phyloP scores from a whole-genome alignment of 2,113 vertebrate species.

The Picathartes gymnocephalus region DNA sequence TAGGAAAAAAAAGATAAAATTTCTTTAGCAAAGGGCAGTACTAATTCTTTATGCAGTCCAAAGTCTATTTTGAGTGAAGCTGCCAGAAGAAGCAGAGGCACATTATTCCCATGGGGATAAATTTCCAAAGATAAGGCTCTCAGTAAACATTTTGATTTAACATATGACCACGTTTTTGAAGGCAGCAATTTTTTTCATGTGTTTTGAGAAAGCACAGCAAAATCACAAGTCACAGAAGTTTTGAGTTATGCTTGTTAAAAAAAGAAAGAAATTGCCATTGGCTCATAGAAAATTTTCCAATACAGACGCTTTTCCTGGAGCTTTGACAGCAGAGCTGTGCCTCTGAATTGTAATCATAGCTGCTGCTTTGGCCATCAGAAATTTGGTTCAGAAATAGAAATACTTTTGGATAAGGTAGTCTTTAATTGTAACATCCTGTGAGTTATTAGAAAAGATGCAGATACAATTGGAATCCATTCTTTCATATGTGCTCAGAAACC shows the following conservation, averaged over 20 bases:
- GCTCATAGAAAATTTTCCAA: not conserved
- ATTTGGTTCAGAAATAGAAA: not conserved
- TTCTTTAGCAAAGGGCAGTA: not conserved
- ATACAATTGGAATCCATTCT: not conserved
- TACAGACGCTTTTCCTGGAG: slow-evolving; percentile 19
- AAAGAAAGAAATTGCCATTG: not conserved
- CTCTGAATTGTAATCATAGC: not conserved
- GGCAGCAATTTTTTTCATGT: not conserved
- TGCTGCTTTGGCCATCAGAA: not conserved
- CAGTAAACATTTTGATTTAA: not conserved
- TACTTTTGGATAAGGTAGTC: not conserved
- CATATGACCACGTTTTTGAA: not conserved
- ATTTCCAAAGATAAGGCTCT: not conserved
- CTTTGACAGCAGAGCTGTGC: not conserved
- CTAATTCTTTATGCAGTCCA: not conserved
- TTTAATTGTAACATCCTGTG: not conserved
- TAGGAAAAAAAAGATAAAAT: not conserved
- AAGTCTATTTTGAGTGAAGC: not conserved
- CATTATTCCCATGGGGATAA: rapidly evolving
- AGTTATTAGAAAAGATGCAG: not conserved
- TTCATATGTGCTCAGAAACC: not conserved
- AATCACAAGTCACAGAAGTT: not conserved
- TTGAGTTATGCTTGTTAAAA: not conserved
- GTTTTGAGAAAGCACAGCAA: not conserved
- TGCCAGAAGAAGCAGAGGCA: not conserved